phyloP scores from a whole-genome alignment of 2,888 invertebrate species.

The Campopleginae sp. region DNA sequence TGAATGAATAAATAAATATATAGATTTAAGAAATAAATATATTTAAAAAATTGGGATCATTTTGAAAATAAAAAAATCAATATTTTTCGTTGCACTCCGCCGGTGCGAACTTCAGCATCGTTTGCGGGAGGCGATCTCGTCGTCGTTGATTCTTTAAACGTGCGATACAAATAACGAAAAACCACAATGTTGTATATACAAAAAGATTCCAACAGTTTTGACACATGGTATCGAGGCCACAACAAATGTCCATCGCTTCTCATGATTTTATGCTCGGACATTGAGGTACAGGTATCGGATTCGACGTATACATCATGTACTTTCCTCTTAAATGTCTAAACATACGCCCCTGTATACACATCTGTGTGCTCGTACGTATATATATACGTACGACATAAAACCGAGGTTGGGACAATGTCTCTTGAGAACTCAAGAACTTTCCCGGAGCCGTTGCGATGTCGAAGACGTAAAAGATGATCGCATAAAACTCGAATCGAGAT shows the following conservation, averaged over 20 bases:
- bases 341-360: neutral
- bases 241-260: slow-evolving; percentile 38
- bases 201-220: slow-evolving; percentile 15
- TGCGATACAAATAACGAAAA: neutral
- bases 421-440: slow-evolving; percentile 38
- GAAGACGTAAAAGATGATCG: slow-evolving; percentile 55
- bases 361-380: neutral
- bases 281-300: slow-evolving; percentile 29
- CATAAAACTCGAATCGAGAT: slow-evolving; percentile 56
- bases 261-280: slow-evolving; percentile 50
- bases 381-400: slow-evolving; percentile 26
- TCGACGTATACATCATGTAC: slow-evolving; percentile 13
- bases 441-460: slow-evolving; percentile 24
- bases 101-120: too few species aligned
- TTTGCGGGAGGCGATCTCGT: neutral
- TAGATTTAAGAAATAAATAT: too few species aligned
- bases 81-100: too few species aligned
- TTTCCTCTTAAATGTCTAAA: neutral
- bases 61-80: too few species aligned
- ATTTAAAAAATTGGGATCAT: too few species aligned
- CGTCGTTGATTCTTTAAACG: neutral
- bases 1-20: too few species aligned
- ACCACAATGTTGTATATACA: neutral
- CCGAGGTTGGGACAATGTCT: slow-evolving; percentile 39
- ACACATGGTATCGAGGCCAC: slow-evolving; percentile 6